Evolutionary conservation across 2,113 vertebrate species (phyloP), one percentile per base, ranked within the genome.

Genomic region (Sinocyclocheilus anshuiensis): DNA sequence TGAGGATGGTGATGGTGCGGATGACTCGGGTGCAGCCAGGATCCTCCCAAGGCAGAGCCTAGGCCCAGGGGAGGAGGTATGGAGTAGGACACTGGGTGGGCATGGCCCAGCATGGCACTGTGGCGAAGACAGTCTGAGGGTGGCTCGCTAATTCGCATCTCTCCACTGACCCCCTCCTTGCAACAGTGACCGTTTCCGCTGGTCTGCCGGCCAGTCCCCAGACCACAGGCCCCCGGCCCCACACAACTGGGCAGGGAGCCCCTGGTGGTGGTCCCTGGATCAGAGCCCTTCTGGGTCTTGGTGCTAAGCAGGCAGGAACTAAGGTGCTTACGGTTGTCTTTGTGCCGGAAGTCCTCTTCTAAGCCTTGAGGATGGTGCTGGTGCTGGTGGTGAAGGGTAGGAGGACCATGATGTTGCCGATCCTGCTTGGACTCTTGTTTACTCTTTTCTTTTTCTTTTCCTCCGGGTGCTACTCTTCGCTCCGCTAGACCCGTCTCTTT

Each of bases 81-180:
- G 0, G 96, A 91, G 87, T 98, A 98, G 89, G 96, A 91, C 20
- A 95, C 95, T 0, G 97, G 90, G 4, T 97, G 97, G 91, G 77
- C n/a, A 92, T 93, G 89, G 91, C 89, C 59, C 87, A 95, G 45
- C 93, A 95, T 93, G 85, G 87, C 81, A 90, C 93, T 90, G 89
- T 96, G 94, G 92, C 97, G 96, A 91, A 96, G 94, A 89, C 97
- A 97, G 93, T 99, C 97, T 29, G 95, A 90, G 65, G 97, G 95
- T 76, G 96, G 94, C 61, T 96, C 97, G 2, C 95, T 96, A 0
- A 95, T 93, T 92, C 96, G 96, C 59, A 94, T 92, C 53, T 96
- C 94, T 7, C 93, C 94, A 36, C 94, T 94, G 86, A 90, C 86
- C 65, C 90, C 92, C 76, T 83, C 89, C 90, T 92, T 97, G 93